Percentiles rank a stretch among this genome's conserved stretches.
Evolutionary conservation across 2,888 invertebrate genomes (phyloP).

Genomic region (Metalampra italica): DNA sequence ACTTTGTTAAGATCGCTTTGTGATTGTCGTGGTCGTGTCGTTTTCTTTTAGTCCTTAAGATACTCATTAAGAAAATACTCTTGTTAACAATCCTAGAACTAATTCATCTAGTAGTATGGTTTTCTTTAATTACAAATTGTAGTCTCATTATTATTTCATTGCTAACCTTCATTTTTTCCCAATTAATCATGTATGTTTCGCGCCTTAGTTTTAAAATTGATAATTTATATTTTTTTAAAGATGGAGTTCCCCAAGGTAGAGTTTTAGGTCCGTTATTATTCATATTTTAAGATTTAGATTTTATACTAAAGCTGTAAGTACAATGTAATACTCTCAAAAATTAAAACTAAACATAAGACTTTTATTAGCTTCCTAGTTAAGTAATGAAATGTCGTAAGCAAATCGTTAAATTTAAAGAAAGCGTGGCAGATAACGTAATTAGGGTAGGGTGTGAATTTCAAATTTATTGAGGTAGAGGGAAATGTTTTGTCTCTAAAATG

Average conservation of each 20-base stretch:
- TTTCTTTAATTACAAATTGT: too few species aligned
- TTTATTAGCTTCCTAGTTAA: too few species aligned
- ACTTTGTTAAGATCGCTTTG: slow-evolving; percentile 23
- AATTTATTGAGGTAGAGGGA: slow-evolving; percentile 34
- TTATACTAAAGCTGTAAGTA: too few species aligned
- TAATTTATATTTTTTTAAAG: too few species aligned
- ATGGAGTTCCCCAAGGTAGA: background rate
- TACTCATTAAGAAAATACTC: background rate
- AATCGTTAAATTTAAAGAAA: slow-evolving; percentile 2
- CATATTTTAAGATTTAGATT: too few species aligned
- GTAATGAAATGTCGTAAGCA: background rate
- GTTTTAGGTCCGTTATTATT: too few species aligned
- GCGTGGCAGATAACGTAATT: slow-evolving; percentile 30
- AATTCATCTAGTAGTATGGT: background rate
- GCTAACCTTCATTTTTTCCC: too few species aligned
- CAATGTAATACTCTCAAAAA: too few species aligned
- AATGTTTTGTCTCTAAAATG: slow-evolving; percentile 21
- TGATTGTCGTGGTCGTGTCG: slow-evolving; percentile 5
- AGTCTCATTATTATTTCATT: too few species aligned
- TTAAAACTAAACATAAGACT: too few species aligned
- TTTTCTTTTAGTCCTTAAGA: slow-evolving; percentile 2
- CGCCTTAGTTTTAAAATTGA: too few species aligned
- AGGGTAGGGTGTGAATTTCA: slow-evolving; percentile 28
- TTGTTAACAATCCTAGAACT: background rate
- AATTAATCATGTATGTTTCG: too few species aligned